Evolutionary conservation across 2,113 vertebrate genomes (phyloP).

Genomic region (Python bivittatus): DNA sequence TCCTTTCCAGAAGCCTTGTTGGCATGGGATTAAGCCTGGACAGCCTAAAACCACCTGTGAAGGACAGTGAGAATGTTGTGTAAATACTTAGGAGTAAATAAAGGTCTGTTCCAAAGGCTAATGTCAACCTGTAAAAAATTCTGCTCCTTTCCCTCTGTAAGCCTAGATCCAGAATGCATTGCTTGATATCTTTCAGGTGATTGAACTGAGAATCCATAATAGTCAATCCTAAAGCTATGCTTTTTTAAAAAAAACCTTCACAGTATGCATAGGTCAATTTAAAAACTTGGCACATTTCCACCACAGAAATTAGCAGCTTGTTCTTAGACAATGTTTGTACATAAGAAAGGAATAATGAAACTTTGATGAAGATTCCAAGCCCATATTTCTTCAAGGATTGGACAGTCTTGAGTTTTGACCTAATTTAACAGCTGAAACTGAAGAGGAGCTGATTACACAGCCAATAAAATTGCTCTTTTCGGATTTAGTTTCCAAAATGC

Average conservation of each 20-base stretch:
- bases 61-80: background rate
- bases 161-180: background rate
- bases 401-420: background rate
- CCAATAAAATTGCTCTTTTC: background rate
- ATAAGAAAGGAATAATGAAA: slow-evolving; percentile 22
- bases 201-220: background rate
- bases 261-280: slow-evolving; percentile 14
- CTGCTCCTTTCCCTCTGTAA: background rate
- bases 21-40: background rate
- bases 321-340: slow-evolving; percentile 15
- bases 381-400: background rate
- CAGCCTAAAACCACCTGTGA: background rate
- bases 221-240: background rate
- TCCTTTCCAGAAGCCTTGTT: background rate
- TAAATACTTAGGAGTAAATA: background rate
- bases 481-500: background rate
- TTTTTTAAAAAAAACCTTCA: background rate
- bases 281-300: background rate
- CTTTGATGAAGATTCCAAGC: background rate
- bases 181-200: background rate
- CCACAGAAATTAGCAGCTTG: background rate
- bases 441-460: background rate
- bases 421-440: background rate
- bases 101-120: background rate
- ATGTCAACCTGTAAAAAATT: background rate